These are phyloP conservation scores for Patella ulyssiponensis DNA, from an alignment of 2,888 invertebrate species.

Conservation along the genomic window DNA sequence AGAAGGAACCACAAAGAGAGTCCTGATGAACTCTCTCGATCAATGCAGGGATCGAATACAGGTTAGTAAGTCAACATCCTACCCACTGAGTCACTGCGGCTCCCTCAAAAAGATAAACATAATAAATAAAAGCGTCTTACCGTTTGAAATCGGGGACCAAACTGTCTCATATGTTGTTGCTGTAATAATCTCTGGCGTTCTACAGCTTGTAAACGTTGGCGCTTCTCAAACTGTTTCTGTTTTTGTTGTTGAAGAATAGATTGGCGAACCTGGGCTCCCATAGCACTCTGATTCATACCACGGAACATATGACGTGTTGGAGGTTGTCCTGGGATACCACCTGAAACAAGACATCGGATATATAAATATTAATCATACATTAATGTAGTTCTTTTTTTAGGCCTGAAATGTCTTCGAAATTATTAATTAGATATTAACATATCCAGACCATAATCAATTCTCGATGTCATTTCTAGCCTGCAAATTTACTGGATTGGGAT, in stretches of 20 bases:
- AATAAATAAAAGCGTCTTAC: conserved; percentile 31
- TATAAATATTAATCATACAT: not conserved
- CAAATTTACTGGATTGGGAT: too few relatives aligned
- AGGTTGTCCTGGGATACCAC: conserved; percentile 34
- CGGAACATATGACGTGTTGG: conserved; percentile 42
- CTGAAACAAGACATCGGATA: not conserved
- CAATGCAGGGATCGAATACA: too few relatives aligned
- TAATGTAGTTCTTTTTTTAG: too few relatives aligned
- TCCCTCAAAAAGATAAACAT: too few relatives aligned
- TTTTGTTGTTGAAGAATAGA: conserved; percentile 71
- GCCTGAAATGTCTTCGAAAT: too few relatives aligned
- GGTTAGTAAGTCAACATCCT: too few relatives aligned
- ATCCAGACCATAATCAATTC: too few relatives aligned
- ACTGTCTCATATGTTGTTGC: conserved; percentile 46
- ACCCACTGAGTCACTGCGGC: too few relatives aligned
- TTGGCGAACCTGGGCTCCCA: conserved; percentile 62
- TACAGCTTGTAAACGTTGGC: conserved; percentile 49
- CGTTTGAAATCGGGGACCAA: conserved; percentile 47
- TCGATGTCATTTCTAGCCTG: too few relatives aligned
- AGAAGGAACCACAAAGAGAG: too few relatives aligned
- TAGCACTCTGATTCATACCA: conserved; percentile 46
- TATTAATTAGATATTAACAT: too few relatives aligned
- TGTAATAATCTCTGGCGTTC: conserved; percentile 51
- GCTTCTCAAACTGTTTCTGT: conserved; percentile 66
- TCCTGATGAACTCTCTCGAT: too few relatives aligned